Conservation (phyloP, 2,888 invertebrate species). For the Cosmia pyralina region DNA sequence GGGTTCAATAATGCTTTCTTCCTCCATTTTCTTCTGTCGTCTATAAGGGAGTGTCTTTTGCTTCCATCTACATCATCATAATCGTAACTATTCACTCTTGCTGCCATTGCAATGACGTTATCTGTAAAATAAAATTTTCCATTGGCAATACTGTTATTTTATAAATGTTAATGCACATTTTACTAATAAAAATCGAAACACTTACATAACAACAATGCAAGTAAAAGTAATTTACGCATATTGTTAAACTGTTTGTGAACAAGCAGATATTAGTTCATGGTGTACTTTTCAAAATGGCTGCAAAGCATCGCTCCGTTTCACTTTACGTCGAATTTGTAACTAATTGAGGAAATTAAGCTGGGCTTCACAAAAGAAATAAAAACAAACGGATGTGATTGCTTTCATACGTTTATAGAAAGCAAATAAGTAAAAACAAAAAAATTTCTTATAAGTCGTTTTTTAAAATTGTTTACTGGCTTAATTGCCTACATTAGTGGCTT, state of each 20-base stretch:
- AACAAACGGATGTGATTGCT: conserved; percentile 74
- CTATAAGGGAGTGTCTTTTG: conserved; percentile 78
- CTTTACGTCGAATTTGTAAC: conserved; percentile 66
- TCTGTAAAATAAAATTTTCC: conserved; percentile 73
- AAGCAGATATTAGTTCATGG: conserved; percentile 53
- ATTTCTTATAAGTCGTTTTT: conserved; percentile 32
- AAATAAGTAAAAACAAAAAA: conserved; percentile 51
- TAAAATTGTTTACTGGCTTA: neutral
- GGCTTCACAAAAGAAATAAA: conserved; percentile 69
- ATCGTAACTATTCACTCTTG: conserved; percentile 77
- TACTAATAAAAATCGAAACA: conserved; percentile 50
- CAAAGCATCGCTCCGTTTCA: conserved; percentile 70
- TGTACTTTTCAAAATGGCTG: conserved; percentile 65
- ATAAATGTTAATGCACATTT: neutral
- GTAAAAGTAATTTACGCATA: conserved; percentile 82
- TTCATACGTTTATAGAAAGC: conserved; percentile 70
- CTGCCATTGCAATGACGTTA: conserved; percentile 78
- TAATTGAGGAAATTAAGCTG: conserved; percentile 72
- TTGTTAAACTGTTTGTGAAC: conserved; percentile 62
- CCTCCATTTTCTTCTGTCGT: conserved; percentile 84
- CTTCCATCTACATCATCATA: conserved; percentile 80
- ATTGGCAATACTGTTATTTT: conserved; percentile 36
- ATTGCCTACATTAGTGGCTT: conserved; percentile 8
- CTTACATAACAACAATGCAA: conserved; percentile 86
- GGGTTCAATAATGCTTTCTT: conserved; percentile 79